A percentile compares a stretch with the other conserved stretches of the same genome.
Conservation (phyloP, 2,888 invertebrate species). For the Sclerodermus sp. region DNA sequence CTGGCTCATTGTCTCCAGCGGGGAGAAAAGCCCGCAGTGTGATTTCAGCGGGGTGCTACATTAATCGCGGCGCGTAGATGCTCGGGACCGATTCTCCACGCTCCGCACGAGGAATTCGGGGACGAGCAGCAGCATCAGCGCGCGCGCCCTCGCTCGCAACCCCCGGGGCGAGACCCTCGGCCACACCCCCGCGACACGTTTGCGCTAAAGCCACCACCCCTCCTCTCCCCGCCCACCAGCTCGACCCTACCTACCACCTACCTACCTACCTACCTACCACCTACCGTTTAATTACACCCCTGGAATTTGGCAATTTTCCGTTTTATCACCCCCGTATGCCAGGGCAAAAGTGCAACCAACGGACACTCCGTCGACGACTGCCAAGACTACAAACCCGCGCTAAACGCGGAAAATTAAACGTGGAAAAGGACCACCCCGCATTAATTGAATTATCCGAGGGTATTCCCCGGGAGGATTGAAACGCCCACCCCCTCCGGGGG, state of each 20-base stretch:
- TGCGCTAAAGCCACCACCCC: no score
- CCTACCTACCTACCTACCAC: constrained; percentile 4
- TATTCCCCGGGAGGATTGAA: no score
- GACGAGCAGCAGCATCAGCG: not conserved
- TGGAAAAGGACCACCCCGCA: no score
- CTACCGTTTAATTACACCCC: constrained; percentile 41
- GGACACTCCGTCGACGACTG: constrained; percentile 8
- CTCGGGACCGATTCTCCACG: constrained; percentile 13
- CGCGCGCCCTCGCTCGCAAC: not conserved
- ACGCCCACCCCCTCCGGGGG: no score
- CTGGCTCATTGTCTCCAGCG: constrained; percentile 36
- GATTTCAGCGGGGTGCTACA: constrained; percentile 5
- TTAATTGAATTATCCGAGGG: no score
- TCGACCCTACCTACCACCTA: constrained; percentile 1
- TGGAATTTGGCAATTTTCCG: constrained; percentile 47
- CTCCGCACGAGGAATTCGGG: constrained; percentile 9
- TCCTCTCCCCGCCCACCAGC: no score
- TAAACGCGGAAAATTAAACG: no score
- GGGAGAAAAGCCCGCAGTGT: not conserved
- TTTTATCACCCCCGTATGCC: constrained; percentile 36
- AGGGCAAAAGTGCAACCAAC: not conserved
- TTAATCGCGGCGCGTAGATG: constrained; percentile 10
- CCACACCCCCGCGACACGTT: not conserved
- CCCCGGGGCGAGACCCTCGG: constrained; percentile 5
- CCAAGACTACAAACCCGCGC: not conserved